Base-by-base conservation (phyloP, 2,113 vertebrate species). In the Scalopus aquaticus region DNA sequence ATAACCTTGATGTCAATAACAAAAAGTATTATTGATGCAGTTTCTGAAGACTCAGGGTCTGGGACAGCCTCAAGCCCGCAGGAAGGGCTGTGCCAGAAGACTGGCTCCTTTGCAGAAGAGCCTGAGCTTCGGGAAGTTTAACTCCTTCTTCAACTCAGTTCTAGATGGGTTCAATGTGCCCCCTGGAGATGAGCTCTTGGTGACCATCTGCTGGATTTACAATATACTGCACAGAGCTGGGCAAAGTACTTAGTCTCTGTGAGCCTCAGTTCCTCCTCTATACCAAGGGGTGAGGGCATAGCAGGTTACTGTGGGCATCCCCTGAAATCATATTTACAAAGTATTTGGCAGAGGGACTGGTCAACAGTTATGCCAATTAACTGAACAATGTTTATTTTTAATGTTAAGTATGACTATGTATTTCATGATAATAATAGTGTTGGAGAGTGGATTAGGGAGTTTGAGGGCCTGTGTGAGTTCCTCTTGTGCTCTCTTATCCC, bases 301-400 rank as follows among this genome's bases (percentile, higher is more conserved):
- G 9, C 3, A 35, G 49, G 10, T 74, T 74, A 30, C 60, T 6
- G 1, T 1, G 7, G 17, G 0, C 2, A 0, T 35, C 67, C 22
- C 3, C 24, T 1, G 9, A 88, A 67, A 67, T 81, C 28, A 15
- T 30, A 20, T 56, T 56, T 32, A 30, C 24, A 64, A 46, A 39
- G 42, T 24, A 19, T 17, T 74, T 79, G 64, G 56, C 16, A 42
- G 56, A 54, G 9, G 30, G 15, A 28, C 1, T 13, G 37, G 44
- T 26, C 76, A 17, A 20, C 6, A 6, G 56, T 16, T 19, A 24
- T 72, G 51, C 54, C 62, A 24, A 5, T 51, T 56, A 58, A n/a
- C 56, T 32, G 46, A 67, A 42, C 74, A 39, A 17, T 19, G 3
- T 9, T 58, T 62, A 49, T 28, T 85, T 56, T 96, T 51, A 30